Conservation (phyloP, 2,888 invertebrate species). For the Lycia hirtaria region DNA sequence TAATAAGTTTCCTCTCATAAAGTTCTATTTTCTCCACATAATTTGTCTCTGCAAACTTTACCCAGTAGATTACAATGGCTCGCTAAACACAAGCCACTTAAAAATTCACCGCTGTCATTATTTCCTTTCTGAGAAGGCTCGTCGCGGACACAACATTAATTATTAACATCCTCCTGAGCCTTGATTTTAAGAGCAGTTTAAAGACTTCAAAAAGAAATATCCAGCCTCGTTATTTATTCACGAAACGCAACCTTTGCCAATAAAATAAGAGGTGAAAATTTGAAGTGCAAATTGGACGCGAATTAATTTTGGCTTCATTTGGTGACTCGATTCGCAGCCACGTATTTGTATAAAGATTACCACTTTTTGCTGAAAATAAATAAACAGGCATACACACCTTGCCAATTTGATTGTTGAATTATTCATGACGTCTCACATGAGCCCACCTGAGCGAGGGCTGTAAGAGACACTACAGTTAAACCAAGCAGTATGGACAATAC, state of each 20-base stretch:
- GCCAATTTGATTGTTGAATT: slow-evolving; percentile 83
- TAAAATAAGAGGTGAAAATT: slow-evolving; percentile 28
- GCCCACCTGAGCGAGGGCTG: slow-evolving; percentile 63
- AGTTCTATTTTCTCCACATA: slow-evolving; percentile 27
- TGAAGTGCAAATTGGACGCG: slow-evolving; percentile 21
- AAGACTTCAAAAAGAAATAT: slow-evolving; percentile 53
- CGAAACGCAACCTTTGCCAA: slow-evolving; percentile 24
- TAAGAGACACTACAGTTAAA: background rate
- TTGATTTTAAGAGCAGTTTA: slow-evolving; percentile 58
- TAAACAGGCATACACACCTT: slow-evolving; percentile 77
- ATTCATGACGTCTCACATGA: slow-evolving; percentile 79
- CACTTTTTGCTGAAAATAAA: slow-evolving; percentile 73
- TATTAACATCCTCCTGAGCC: slow-evolving; percentile 57
- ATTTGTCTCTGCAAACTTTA: slow-evolving; percentile 47
- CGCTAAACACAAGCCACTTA: slow-evolving; percentile 58
- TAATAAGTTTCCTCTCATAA: background rate
- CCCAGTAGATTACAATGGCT: slow-evolving; percentile 47
- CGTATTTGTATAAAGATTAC: slow-evolving; percentile 65
- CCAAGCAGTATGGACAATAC: slow-evolving; percentile 14
- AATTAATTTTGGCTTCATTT: slow-evolving; percentile 47
- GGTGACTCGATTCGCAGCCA: slow-evolving; percentile 35
- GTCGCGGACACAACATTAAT: slow-evolving; percentile 62
- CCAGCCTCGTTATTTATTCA: slow-evolving; percentile 27
- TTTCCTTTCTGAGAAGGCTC: slow-evolving; percentile 51
- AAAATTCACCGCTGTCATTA: slow-evolving; percentile 64